Conservation (phyloP, 2,797 vertebrate species). For the Sylvia borin region DNA sequence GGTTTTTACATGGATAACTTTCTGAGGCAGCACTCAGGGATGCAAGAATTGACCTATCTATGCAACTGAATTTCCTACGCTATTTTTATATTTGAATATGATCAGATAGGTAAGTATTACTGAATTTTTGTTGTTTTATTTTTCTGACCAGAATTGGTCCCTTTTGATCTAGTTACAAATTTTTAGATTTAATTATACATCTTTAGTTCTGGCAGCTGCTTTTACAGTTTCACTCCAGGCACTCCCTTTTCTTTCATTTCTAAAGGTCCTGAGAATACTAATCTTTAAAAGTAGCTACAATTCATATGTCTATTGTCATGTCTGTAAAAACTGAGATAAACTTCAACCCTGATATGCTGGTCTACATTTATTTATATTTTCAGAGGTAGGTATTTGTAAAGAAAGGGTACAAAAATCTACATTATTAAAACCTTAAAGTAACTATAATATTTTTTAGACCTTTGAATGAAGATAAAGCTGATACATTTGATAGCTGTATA, state of each 20-base stretch:
- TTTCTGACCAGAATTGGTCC: background rate
- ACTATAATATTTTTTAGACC: background rate
- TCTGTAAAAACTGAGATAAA: background rate
- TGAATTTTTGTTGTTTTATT: background rate
- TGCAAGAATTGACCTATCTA: background rate
- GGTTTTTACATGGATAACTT: background rate
- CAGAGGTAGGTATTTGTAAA: background rate
- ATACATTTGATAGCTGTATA: background rate
- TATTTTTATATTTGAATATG: background rate
- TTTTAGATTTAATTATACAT: background rate
- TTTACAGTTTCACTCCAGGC: background rate
- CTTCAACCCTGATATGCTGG: background rate
- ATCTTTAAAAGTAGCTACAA: background rate
- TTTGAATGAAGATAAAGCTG: constrained; percentile 13
- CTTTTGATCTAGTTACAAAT: background rate
- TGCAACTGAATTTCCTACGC: background rate
- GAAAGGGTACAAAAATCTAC: background rate
- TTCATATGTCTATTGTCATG: background rate
- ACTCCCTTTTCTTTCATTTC: constrained; percentile 1
- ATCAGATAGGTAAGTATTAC: background rate
- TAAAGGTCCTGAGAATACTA: background rate
- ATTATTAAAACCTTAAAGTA: constrained; percentile 12
- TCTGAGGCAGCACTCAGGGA: background rate
- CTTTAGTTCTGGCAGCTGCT: background rate
- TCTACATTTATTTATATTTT: constrained; percentile 5